These are phyloP conservation scores for Phaethornis superciliosus DNA, from an alignment of 2,113 vertebrate species.

Conservation along the genomic window DNA sequence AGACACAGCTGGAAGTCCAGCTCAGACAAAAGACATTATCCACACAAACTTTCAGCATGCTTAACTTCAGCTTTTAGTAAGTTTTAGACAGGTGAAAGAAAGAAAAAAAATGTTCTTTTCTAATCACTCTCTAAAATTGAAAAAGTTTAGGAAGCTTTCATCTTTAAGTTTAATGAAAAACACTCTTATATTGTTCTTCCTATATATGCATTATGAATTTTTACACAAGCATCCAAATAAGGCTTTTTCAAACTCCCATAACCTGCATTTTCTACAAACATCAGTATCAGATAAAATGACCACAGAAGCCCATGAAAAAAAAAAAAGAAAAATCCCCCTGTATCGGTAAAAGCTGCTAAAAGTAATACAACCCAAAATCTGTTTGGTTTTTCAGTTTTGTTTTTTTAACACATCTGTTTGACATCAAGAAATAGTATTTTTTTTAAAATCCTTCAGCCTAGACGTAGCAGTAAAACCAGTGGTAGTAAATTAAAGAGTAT, in stretches of 20 bases:
- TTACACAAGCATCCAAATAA: not conserved
- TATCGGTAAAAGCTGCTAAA: not conserved
- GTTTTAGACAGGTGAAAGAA: not conserved
- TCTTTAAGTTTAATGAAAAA: not conserved
- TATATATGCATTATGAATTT: not conserved
- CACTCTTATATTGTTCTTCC: not conserved
- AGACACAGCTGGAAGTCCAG: slow-evolving; percentile 30
- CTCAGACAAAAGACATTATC: not conserved
- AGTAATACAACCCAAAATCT: not conserved
- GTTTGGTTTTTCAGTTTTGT: not conserved
- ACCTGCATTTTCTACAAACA: not conserved
- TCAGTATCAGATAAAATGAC: not conserved
- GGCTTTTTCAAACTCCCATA: not conserved
- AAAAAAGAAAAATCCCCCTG: not conserved
- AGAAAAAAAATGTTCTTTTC: not conserved
- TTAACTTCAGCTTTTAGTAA: not conserved
- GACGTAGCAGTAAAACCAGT: not conserved
- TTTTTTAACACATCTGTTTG: slow-evolving; percentile 41
- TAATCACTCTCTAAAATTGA: accelerated
- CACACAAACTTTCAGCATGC: not conserved
- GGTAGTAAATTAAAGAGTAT: slow-evolving; percentile 33
- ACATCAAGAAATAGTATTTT: slow-evolving; percentile 20
- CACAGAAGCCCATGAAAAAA: not conserved
- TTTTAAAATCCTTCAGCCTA: not conserved
- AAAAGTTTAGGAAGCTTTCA: not conserved